Evolutionary conservation across 2,113 vertebrate genomes (phyloP).

Genomic region (Emydocephalus ijimae): DNA sequence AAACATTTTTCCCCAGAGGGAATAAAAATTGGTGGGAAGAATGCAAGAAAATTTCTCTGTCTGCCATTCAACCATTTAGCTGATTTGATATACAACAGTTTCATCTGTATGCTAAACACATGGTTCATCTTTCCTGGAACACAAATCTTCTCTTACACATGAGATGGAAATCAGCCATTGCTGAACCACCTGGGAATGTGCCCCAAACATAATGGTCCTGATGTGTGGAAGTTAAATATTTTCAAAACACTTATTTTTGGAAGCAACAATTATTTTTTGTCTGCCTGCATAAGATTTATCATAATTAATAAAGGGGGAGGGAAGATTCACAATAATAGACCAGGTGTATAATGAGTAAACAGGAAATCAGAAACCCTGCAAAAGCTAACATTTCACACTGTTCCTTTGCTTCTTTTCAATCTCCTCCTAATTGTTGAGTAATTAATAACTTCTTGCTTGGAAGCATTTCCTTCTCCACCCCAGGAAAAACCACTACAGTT

Average conservation of each 20-base stretch:
- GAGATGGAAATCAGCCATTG: neutral
- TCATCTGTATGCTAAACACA: neutral
- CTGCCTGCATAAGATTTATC: neutral
- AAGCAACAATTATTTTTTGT: neutral
- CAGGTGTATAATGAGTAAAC: fast-evolving
- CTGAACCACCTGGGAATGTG: neutral
- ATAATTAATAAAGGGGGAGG: fast-evolving
- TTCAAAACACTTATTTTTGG: neutral
- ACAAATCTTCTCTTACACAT: neutral
- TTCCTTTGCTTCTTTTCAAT: neutral
- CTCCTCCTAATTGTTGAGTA: neutral
- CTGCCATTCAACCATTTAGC: neutral
- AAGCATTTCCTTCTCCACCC: neutral
- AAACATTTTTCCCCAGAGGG: neutral
- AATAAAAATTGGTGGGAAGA: neutral
- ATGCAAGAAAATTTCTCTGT: neutral
- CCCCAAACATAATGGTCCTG: neutral
- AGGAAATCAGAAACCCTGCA: neutral
- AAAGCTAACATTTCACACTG: fast-evolving
- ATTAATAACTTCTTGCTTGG: neutral
- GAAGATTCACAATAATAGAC: fast-evolving
- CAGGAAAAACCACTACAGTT: fast-evolving
- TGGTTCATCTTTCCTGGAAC: neutral
- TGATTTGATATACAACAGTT: neutral
- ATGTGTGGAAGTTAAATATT: neutral